Percentiles rank a stretch among this genome's conserved stretches.
Evolutionary conservation across 2,797 vertebrate species (phyloP).

Genomic region (Esox masquinongy): DNA sequence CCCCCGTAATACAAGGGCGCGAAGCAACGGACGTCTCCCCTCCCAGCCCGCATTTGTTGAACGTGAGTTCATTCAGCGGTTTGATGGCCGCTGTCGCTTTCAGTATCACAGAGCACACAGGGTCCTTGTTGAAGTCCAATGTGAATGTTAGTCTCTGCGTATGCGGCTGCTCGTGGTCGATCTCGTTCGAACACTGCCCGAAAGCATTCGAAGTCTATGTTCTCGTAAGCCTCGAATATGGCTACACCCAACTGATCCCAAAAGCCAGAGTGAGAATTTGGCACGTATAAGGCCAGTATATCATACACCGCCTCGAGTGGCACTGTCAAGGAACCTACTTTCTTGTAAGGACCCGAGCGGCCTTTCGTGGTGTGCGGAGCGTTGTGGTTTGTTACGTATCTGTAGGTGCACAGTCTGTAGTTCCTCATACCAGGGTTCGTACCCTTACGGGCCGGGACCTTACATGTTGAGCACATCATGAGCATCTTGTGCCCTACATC

Average conservation of each 20-base stretch:
- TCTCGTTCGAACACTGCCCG: not conserved
- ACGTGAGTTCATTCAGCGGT: not conserved
- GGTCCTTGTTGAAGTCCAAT: not conserved
- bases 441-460: not conserved
- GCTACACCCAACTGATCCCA: too few relatives aligned
- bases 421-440: not conserved
- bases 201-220: not conserved
- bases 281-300: too few relatives aligned
- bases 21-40: not conserved
- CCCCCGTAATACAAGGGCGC: slow-evolving; percentile 4
- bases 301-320: too few relatives aligned
- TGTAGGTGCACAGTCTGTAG: too few relatives aligned
- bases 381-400: not conserved
- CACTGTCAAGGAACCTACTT: too few relatives aligned
- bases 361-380: too few relatives aligned
- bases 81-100: not conserved
- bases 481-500: not conserved
- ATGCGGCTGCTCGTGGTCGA: not conserved
- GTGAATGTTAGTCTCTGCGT: not conserved
- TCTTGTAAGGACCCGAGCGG: too few relatives aligned
- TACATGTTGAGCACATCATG: not conserved
- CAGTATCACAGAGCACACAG: not conserved
- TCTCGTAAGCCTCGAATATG: too few relatives aligned
- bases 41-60: not conserved
- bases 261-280: too few relatives aligned